Evolutionary conservation across 2,113 vertebrate genomes (phyloP), one percentile per base, ranked within the genome.

Genomic region (Oncorhynchus gorbuscha): DNA sequence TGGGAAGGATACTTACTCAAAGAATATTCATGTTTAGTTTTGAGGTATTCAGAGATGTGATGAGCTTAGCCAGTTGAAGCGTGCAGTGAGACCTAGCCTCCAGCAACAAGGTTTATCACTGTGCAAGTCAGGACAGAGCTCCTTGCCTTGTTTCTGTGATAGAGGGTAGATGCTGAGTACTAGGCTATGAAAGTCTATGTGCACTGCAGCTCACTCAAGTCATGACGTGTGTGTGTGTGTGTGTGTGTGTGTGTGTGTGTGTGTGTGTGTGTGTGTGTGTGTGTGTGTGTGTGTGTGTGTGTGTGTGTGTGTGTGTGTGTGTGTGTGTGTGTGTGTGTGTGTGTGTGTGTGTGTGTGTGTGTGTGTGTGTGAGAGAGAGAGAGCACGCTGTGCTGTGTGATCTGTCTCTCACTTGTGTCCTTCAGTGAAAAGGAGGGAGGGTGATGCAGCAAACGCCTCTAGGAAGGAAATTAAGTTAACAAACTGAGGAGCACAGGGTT

Each of bases 91-190:
- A 89, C 87, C 77, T 87, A 80, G 84, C 90, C 89, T 85, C 75
- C 18, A 85, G 90, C 86, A 87, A 85, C 77, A 45, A 71, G 83
- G 82, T 85, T 86, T 85, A 85, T 83, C 81, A 75, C 78, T 76
- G 82, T 81, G 87, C 92, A 92, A 90, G 92, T 90, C 90, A 81
- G 87, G 91, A 78, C 93, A 93, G 79, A 80, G 80, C 74, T 81
- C 79, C 64, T 71, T 78, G 85, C 79, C 74, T 87, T 82, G 49
- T 81, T 82, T 76, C 80, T 84, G 59, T 45, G 9, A 45, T 45
- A 45, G 39, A 45, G 2, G 39, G 9, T 9, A 2, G 39, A 45
- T 45, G 39, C 39, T 45, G 8, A 45, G 39, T 75, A 73, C 80
- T 81, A 81, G 6, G n/a, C 69, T 71, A n/a, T 66, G 68, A 75